Percentiles rank a stretch among this genome's conserved stretches.
Conservation (phyloP, 2,888 invertebrate species). For the Notodonta ziczac region DNA sequence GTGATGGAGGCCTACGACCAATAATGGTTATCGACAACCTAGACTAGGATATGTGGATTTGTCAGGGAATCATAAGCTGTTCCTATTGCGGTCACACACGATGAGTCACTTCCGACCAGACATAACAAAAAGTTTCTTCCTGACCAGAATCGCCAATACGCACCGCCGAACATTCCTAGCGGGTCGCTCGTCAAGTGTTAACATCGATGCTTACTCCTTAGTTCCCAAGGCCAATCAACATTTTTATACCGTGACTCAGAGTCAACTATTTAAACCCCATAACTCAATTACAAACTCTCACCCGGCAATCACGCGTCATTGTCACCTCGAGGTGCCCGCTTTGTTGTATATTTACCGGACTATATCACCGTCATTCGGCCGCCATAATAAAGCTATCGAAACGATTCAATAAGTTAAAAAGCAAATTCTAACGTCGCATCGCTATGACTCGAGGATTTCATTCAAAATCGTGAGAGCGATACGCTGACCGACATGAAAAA, state of each 20-base stretch:
- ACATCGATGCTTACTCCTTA: conserved; percentile 19
- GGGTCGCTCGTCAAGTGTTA: conserved; percentile 11
- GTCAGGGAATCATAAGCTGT: neutral
- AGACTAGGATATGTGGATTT: neutral
- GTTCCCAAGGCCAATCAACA: conserved; percentile 68
- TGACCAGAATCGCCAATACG: neutral
- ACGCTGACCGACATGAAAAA: conserved; percentile 70
- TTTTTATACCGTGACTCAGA: conserved; percentile 69
- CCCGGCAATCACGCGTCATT: conserved; percentile 79
- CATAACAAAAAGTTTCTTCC: neutral
- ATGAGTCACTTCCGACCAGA: neutral
- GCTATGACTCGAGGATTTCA: conserved; percentile 79
- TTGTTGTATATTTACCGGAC: conserved; percentile 68
- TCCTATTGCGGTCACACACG: neutral
- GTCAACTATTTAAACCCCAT: conserved; percentile 60
- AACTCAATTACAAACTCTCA: conserved; percentile 78
- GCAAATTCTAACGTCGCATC: conserved; percentile 79
- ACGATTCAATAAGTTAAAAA: conserved; percentile 72
- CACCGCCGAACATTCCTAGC: neutral
- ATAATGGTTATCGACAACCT: neutral
- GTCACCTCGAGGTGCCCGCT: conserved; percentile 70
- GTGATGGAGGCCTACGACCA: conserved; percentile 5
- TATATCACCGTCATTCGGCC: conserved; percentile 70
- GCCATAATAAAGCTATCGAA: conserved; percentile 78
- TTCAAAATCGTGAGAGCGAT: conserved; percentile 80